phyloP scores from a whole-genome alignment of 2,113 vertebrate genomes.

The Lepidothrix coronata region DNA sequence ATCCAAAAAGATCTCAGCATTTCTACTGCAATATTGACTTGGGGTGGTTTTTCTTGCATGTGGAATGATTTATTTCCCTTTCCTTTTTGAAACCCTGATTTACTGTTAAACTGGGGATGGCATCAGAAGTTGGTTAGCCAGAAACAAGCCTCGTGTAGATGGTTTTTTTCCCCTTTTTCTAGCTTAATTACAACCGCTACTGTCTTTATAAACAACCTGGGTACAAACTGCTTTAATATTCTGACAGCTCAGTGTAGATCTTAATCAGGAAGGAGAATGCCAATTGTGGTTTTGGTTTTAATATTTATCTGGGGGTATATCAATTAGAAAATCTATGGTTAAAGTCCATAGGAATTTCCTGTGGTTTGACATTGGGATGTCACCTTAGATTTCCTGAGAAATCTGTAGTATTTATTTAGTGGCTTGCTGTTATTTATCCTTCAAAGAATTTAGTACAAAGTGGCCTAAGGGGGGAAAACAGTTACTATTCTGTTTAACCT shows the following conservation, averaged over 20 bases:
- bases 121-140: background rate
- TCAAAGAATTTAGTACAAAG: background rate
- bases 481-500: background rate
- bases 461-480: background rate
- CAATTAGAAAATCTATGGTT: background rate
- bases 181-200: background rate
- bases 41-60: background rate
- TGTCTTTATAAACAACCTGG: background rate
- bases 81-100: background rate
- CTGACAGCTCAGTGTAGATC: background rate
- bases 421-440: background rate
- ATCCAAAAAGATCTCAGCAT: background rate
- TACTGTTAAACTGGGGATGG: background rate
- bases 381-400: background rate
- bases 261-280: background rate
- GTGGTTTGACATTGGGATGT: background rate
- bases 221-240: background rate
- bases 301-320: background rate
- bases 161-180: background rate
- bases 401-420: background rate
- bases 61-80: background rate
- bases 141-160: background rate
- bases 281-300: conserved; percentile 13
- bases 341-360: background rate
- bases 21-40: background rate